phyloP scores from a whole-genome alignment of 2,888 invertebrate genomes.

The Cephus rjabovi region DNA sequence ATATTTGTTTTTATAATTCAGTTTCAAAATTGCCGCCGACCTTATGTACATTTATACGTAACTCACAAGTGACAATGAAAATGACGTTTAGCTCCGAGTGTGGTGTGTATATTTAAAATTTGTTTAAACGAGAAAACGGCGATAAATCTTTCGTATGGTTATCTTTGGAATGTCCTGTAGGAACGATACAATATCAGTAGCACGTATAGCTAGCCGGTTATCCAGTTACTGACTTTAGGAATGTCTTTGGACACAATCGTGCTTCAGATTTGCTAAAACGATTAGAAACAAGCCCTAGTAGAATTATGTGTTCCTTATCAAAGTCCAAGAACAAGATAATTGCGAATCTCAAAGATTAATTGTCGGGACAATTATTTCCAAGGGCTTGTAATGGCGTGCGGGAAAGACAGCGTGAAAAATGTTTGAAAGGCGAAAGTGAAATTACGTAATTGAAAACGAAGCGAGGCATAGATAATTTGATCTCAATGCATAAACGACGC shows the following conservation, averaged over 20 bases:
- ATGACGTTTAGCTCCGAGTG: too few relatives aligned
- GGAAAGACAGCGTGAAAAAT: neutral
- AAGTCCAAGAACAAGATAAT: neutral
- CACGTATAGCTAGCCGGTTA: neutral
- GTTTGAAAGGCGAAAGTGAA: neutral
- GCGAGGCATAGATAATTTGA: neutral
- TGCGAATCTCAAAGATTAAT: neutral
- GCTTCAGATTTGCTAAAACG: neutral
- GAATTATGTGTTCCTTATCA: neutral
- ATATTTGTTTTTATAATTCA: too few relatives aligned
- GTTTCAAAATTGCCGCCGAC: too few relatives aligned
- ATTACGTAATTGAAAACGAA: neutral
- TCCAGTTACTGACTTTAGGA: neutral
- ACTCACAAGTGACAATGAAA: too few relatives aligned
- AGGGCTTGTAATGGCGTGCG: neutral
- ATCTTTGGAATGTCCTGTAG: neutral
- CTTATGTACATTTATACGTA: too few relatives aligned
- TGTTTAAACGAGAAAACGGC: too few relatives aligned
- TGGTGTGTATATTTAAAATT: too few relatives aligned
- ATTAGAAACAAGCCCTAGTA: neutral
- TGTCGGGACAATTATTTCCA: neutral
- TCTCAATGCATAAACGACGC: neutral
- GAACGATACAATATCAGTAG: slow-evolving; percentile 13
- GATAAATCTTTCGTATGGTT: too few relatives aligned
- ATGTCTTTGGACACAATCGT: neutral